Conservation (phyloP, 2,888 invertebrate genomes). For the Salpingus planirostris region DNA sequence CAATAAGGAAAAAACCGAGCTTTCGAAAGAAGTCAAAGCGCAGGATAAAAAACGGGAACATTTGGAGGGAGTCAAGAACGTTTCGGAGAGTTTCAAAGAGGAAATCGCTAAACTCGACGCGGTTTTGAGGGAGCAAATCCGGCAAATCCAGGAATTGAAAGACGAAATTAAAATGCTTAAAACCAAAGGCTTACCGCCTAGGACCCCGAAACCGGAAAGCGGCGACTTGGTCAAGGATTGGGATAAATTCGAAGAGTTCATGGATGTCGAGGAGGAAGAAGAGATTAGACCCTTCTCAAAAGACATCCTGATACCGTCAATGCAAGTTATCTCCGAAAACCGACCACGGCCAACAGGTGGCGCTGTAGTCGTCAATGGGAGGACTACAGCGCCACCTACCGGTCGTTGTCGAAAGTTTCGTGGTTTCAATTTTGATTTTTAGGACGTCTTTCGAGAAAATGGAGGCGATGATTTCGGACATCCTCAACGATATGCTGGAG, state of each 20-base stretch:
- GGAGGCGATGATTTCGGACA: too few species aligned
- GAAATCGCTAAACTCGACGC: slow-evolving; percentile 39
- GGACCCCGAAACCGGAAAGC: slow-evolving; percentile 15
- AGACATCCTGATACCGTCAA: slow-evolving; percentile 7
- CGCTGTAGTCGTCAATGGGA: too few species aligned
- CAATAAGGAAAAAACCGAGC: slow-evolving; percentile 45
- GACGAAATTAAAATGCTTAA: slow-evolving; percentile 32
- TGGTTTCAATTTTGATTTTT: too few species aligned
- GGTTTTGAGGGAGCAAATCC: slow-evolving; percentile 36
- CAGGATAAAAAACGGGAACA: slow-evolving; percentile 34
- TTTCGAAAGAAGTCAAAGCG: slow-evolving; percentile 38
- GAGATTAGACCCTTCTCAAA: slow-evolving; percentile 14
- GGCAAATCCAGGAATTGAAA: slow-evolving; percentile 32
- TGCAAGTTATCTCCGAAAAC: slow-evolving; percentile 5
- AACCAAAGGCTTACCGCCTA: slow-evolving; percentile 29
- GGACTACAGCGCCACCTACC: too few species aligned
- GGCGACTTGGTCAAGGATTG: slow-evolving; percentile 15
- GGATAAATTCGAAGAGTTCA: slow-evolving; percentile 5
- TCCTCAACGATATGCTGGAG: slow-evolving; percentile 25
- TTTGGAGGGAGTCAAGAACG: slow-evolving; percentile 28
- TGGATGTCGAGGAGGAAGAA: slow-evolving; percentile 9
- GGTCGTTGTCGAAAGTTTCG: too few species aligned
- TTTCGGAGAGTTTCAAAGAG: slow-evolving; percentile 30
- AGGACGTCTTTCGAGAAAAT: too few species aligned
- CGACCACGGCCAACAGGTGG: too few species aligned